Base-by-base conservation (phyloP, 53 echinoderm and acorn worm species). In the Paracentrotus lividus region DNA sequence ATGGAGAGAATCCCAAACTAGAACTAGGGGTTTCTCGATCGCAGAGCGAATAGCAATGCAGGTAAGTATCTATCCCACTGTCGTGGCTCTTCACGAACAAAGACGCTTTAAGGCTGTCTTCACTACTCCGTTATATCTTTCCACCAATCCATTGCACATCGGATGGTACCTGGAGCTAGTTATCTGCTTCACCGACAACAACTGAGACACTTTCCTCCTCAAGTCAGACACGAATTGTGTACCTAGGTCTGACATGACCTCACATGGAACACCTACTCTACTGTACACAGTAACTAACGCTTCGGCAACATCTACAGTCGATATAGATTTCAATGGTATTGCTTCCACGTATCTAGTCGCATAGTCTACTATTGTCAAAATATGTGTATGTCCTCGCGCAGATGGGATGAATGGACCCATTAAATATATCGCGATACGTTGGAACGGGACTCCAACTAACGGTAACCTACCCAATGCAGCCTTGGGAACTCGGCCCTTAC, bases 141-240 rank as follows among this genome's bases (percentile, higher is more conserved):
- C n/a, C n/a, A n/a, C n/a, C n/a, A n/a, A n/a, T n/a, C n/a, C n/a
- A n/a, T n/a, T n/a, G n/a, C n/a, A n/a, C n/a, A n/a, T n/a, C n/a
- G n/a, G n/a, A n/a, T n/a, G 95, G 86, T 97, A 95, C 3, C 96
- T 93, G 3, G 96, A 93, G 1, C 93, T 97, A 20, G 92, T 93
- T 27, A 97, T 20, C 45, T 95, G 93, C 61, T 52, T 84, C 2
- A 94, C 92, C 0, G 92, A 94, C 49, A 94, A 32, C 92, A 94
- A 85, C 42, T 69, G 59, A 23, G 36, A 77, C 2, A 94, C 94
- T 59, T 94, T 86, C 2, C 51, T 84, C 94, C 91, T 94, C 26
- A 94, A 21, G 10, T 78, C 92, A 20, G 94, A 94, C 34, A 94
- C 90, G 90, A 90, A 94, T 58, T 94, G 90, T 31, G 88, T 75